Evolutionary conservation across 2,797 vertebrate species (phyloP), one percentile per base, ranked within the genome.

Genomic region (Peromyscus aztecus): DNA sequence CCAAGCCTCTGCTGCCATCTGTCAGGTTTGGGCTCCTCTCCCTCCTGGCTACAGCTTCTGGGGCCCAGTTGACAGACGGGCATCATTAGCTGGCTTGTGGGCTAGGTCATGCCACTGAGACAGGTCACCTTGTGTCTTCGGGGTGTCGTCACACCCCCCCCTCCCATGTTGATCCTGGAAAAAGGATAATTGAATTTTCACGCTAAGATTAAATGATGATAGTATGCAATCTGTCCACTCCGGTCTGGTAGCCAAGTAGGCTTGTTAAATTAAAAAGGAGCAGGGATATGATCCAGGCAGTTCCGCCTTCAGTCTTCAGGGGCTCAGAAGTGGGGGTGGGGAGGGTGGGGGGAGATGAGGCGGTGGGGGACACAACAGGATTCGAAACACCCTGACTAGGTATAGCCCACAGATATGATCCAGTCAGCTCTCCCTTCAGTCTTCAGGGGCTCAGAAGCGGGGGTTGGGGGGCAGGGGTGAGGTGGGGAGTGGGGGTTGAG

Each of bases 101-200:
- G 49, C 83, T 69, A 94, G 95, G 96, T 97, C 95, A 97, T 93
- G 95, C 92, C 61, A 93, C 89, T 52, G 86, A 91, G 95, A 91
- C 76, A 92, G 95, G 97, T 98, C 96, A 97, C 97, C 95, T 97
- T 96, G 97, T 95, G 91, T 97, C 91, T 93, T 95, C 52, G 80
- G 90, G 89, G 49, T 89, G n/a, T 84, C 93, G 11, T 96, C 94
- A 91, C 77, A 65, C 14, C 61, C 76, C 77, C 52, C 80, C 94
- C 49, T 49, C 52, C 91, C 80, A 89, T 97, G 95, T 96, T 92
- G 96, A 97, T 95, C 57, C 92, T 90, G 80, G 80, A 94, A 84
- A 96, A 95, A 86, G 80, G 90, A 88, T 97, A 97, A 97, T 97
- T 95, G 93, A 97, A 97, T 97, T 97, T 97, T 94, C 75, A 73